A percentile compares a stretch with the other conserved stretches of the same genome.
Conservation (phyloP, 2,797 vertebrate species). For the Salmo trutta region DNA sequence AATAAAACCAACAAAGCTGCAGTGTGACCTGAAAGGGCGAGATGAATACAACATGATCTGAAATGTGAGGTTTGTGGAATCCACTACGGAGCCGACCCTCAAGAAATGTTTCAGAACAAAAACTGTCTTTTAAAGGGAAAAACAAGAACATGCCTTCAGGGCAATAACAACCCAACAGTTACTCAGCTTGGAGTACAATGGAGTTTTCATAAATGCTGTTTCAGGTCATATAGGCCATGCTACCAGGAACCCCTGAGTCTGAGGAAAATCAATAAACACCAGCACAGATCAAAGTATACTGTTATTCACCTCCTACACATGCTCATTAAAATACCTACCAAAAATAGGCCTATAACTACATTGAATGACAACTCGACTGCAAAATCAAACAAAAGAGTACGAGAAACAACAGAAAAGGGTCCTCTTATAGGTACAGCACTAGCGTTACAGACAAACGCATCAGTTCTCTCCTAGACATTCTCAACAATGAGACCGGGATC, state of each 20-base stretch:
- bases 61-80: constrained; percentile 62
- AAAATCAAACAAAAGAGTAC: constrained; percentile 9
- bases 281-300: constrained; percentile 39
- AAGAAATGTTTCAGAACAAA: constrained; percentile 67
- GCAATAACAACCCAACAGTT: constrained; percentile 36
- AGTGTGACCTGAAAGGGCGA: constrained; percentile 53
- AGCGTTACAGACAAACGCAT: background rate
- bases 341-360: constrained; percentile 8
- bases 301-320: constrained; percentile 12
- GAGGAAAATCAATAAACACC: constrained; percentile 32
- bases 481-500: background rate
- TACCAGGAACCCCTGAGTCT: constrained; percentile 27
- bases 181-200: constrained; percentile 34
- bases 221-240: constrained; percentile 26
- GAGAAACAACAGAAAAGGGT: constrained; percentile 5
- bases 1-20: constrained; percentile 62
- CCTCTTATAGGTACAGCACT: background rate
- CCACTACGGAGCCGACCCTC: constrained; percentile 57
- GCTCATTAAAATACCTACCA: constrained; percentile 33
- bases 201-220: constrained; percentile 51
- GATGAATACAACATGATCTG: constrained; percentile 51
- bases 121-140: constrained; percentile 65
- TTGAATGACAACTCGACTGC: constrained; percentile 25
- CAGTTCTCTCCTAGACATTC: background rate
- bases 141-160: constrained; percentile 65